These are phyloP conservation scores for Aradus depressus DNA, from an alignment of 2,888 invertebrate species.

Conservation along the genomic window DNA sequence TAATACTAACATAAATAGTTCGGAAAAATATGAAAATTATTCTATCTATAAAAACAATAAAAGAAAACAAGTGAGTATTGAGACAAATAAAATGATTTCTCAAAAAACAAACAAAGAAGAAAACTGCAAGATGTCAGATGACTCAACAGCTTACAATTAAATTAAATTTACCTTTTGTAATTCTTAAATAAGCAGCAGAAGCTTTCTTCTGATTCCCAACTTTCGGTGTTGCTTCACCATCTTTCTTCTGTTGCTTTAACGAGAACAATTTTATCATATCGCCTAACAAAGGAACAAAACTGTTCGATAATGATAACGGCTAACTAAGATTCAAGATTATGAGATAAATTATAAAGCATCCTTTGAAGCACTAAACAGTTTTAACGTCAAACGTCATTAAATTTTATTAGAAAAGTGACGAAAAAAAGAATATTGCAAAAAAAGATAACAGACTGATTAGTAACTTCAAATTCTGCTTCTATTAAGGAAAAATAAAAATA, in stretches of 20 bases:
- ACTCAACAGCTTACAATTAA: neutral
- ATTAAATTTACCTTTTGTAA: slow-evolving; percentile 73
- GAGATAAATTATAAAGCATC: neutral
- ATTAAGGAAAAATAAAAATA: neutral
- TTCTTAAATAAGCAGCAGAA: slow-evolving; percentile 91
- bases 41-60: neutral
- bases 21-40: neutral
- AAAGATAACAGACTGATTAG: neutral
- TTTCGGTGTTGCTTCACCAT: slow-evolving; percentile 75
- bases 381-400: neutral
- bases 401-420: neutral
- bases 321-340: too few relatives aligned
- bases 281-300: neutral
- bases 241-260: slow-evolving; percentile 95
- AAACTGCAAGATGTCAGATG: too few relatives aligned
- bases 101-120: neutral
- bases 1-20: too few relatives aligned
- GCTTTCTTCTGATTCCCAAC: slow-evolving; percentile 77
- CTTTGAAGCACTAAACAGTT: neutral
- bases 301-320: too few relatives aligned
- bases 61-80: neutral
- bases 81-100: neutral
- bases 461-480: slow-evolving; percentile 1
- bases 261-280: slow-evolving; percentile 95
- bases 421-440: neutral